phyloP scores from a whole-genome alignment of 2,797 vertebrate genomes.

The Sciurus vulgaris region DNA sequence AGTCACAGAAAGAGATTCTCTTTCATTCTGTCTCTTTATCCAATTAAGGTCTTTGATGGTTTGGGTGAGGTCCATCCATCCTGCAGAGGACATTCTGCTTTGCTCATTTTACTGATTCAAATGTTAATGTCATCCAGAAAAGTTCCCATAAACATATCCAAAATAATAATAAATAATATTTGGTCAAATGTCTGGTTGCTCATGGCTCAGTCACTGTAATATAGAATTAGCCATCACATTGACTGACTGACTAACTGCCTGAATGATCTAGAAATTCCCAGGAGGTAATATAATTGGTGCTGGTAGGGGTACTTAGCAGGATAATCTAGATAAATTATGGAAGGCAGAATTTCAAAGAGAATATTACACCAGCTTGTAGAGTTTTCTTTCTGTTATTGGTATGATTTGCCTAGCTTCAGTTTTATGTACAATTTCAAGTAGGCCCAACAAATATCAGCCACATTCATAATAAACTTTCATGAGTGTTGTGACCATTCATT shows the following conservation, averaged over 20 bases:
- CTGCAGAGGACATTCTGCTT: background rate
- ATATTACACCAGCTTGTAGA: background rate
- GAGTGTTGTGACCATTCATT: background rate
- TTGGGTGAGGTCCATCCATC: background rate
- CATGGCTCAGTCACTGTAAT: accelerated
- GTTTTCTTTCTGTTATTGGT: background rate
- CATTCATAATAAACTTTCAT: slow-evolving; percentile 6
- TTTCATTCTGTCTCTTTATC: background rate
- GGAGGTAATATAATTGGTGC: background rate
- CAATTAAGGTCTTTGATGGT: background rate
- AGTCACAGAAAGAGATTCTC: background rate
- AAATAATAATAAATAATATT: background rate
- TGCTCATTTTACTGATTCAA: background rate
- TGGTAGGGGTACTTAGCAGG: background rate
- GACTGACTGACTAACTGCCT: background rate
- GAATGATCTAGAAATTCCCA: background rate
- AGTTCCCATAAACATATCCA: background rate
- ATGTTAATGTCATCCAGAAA: slow-evolving; percentile 4
- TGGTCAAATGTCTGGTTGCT: background rate
- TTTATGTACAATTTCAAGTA: background rate
- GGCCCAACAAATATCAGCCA: background rate
- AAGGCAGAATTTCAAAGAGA: background rate
- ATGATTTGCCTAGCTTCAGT: background rate
- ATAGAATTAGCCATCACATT: background rate
- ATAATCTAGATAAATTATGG: background rate